These are phyloP conservation scores for Leguminivora glycinivorella DNA, from an alignment of 1,140 invertebrate species.

Conservation along the genomic window DNA sequence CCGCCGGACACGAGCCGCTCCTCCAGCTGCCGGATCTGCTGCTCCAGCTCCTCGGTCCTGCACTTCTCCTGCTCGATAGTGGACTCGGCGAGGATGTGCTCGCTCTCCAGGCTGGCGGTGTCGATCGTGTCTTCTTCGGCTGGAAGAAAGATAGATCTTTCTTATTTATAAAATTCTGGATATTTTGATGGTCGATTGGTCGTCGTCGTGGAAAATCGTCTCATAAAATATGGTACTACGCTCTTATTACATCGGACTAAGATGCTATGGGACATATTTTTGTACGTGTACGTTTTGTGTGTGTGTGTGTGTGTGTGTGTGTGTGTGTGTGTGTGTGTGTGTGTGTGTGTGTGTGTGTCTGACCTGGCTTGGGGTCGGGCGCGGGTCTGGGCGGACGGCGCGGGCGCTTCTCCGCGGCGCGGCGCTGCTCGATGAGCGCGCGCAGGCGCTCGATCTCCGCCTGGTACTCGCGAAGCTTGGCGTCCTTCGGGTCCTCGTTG, in stretches of 20 bases:
- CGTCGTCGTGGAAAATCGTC: too few relatives aligned
- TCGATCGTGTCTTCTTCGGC: constrained; percentile 63
- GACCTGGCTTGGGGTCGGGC: constrained; percentile 39
- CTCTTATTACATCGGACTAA: too few relatives aligned
- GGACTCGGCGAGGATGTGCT: constrained; percentile 78
- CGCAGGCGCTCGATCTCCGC: constrained; percentile 88
- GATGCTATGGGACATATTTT: too few relatives aligned
- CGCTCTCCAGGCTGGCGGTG: constrained; percentile 69
- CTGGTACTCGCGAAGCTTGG: constrained; percentile 92
- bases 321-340: too few relatives aligned
- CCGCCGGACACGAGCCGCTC: constrained; percentile 91
- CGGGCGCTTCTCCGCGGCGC: constrained; percentile 44
- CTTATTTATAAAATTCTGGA: too few relatives aligned
- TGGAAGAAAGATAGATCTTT: constrained; percentile 40
- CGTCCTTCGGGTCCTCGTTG: constrained; percentile 97
- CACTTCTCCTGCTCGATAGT: constrained; percentile 80
- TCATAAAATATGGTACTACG: too few relatives aligned
- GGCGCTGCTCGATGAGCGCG: constrained; percentile 73
- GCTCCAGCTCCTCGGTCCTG: constrained; percentile 75
- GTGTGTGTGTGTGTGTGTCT: too few relatives aligned
- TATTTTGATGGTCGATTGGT: too few relatives aligned
- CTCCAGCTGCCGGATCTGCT: constrained; percentile 84
- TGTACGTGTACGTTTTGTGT: too few relatives aligned
- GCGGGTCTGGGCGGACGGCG: constrained; percentile 40
- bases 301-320: too few relatives aligned